A percentile compares a stretch with the other conserved stretches of the same genome.
Evolutionary conservation across 2,113 vertebrate species (phyloP).

Genomic region (Bambusicola thoracicus): DNA sequence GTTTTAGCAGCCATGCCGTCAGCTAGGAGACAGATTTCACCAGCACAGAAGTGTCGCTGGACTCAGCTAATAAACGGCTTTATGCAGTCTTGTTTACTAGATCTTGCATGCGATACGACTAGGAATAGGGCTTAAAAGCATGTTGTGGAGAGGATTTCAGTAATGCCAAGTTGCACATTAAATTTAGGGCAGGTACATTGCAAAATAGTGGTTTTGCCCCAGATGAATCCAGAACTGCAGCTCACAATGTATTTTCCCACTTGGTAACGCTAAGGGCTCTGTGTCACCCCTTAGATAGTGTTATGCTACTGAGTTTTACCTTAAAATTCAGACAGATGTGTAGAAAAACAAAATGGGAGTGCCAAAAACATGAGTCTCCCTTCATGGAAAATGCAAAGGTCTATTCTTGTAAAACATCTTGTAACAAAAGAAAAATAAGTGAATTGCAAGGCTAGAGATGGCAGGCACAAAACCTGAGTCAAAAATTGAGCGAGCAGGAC

Average conservation of each 20-base stretch:
- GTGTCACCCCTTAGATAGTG: neutral
- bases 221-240: neutral
- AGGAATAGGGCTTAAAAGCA: neutral
- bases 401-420: neutral
- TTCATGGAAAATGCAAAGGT: neutral
- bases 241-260: fast-evolving
- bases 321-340: neutral
- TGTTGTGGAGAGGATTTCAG: neutral
- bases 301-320: neutral
- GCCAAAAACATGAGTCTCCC: neutral
- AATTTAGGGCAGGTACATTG: neutral
- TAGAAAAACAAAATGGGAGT: neutral
- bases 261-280: neutral
- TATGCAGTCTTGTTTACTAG: neutral
- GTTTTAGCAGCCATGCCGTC: neutral
- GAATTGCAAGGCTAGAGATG: neutral
- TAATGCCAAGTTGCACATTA: neutral
- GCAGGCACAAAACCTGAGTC: conserved; percentile 15
- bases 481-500: conserved; percentile 40
- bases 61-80: neutral
- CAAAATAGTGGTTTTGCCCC: neutral
- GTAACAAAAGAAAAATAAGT: neutral
- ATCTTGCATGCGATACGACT: neutral
- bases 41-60: neutral
- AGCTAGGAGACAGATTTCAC: conserved; percentile 2